Evolutionary conservation across 30 jellyfish, hydroid and myxozoan genomes (phyloP).

Genomic region (Phacellophora camtschatica): DNA sequence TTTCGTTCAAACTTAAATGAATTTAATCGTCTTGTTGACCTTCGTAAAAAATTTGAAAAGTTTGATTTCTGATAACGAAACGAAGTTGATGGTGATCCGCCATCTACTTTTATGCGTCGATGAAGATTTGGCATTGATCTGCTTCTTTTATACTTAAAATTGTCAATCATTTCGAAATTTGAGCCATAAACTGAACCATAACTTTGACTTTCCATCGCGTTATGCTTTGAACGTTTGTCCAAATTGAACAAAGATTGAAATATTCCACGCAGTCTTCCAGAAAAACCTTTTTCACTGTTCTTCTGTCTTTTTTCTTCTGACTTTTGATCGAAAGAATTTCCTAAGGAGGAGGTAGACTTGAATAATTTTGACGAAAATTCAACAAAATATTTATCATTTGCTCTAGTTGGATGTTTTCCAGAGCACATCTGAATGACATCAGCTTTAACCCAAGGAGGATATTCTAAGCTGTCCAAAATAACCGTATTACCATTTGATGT

Average conservation of each 20-base stretch:
- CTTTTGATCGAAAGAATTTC: neutral
- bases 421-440: neutral
- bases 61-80: conserved; percentile 29
- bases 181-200: neutral
- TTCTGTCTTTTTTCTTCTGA: neutral
- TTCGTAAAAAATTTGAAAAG: conserved; percentile 15
- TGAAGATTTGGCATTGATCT: conserved; percentile 46
- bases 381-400: neutral
- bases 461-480: neutral
- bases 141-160: neutral
- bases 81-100: neutral
- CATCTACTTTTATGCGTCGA: neutral
- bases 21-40: neutral
- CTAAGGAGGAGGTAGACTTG: neutral
- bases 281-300: neutral
- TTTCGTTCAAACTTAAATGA: conserved; percentile 1
- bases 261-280: conserved; percentile 46
- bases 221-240: conserved; percentile 6
- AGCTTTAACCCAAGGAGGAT: neutral
- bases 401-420: neutral
- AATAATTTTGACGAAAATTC: neutral
- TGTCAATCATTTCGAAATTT: neutral
- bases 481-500: neutral
- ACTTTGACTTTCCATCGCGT: neutral
- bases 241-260: conserved; percentile 40